These are phyloP conservation scores for Coelopa frigida DNA, from an alignment of 1,140 invertebrate species.

Conservation along the genomic window DNA sequence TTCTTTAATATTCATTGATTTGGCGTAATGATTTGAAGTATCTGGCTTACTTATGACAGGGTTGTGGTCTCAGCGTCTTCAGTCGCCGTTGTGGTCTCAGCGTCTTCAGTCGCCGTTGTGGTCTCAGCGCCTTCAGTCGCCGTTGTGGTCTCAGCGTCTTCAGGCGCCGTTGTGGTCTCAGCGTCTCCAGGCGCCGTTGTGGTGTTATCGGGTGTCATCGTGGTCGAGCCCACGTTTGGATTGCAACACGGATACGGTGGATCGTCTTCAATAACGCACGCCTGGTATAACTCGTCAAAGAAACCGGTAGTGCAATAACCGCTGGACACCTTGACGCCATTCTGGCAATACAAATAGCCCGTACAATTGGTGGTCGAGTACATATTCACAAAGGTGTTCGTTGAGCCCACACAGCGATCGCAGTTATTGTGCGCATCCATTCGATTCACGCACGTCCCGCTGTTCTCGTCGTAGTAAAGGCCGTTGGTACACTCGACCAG, in stretches of 20 bases:
- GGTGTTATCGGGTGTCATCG: not conserved
- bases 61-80: too few relatives aligned
- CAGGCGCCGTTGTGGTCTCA: not conserved
- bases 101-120: too few relatives aligned
- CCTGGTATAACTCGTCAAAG: constrained; percentile 16
- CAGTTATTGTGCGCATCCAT: constrained; percentile 18
- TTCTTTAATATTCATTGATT: too few relatives aligned
- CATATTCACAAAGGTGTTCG: constrained; percentile 18
- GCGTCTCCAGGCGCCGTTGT: not conserved
- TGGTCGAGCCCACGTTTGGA: not conserved
- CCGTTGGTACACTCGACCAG: constrained; percentile 6
- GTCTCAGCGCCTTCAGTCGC: too few relatives aligned
- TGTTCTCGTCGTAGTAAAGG: constrained; percentile 18
- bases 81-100: too few relatives aligned
- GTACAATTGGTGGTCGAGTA: constrained; percentile 16
- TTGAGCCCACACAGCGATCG: constrained; percentile 19
- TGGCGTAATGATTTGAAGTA: too few relatives aligned
- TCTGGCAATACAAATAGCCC: constrained; percentile 17
- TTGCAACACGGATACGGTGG: constrained; percentile 2
- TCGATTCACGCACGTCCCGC: constrained; percentile 16
- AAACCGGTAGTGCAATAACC: constrained; percentile 13
- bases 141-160: not conserved
- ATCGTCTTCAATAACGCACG: not conserved
- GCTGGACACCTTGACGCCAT: constrained; percentile 14
- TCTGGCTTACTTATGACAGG: too few relatives aligned